phyloP scores from a whole-genome alignment of 2,113 vertebrate species.

The Ellobius talpinus region DNA sequence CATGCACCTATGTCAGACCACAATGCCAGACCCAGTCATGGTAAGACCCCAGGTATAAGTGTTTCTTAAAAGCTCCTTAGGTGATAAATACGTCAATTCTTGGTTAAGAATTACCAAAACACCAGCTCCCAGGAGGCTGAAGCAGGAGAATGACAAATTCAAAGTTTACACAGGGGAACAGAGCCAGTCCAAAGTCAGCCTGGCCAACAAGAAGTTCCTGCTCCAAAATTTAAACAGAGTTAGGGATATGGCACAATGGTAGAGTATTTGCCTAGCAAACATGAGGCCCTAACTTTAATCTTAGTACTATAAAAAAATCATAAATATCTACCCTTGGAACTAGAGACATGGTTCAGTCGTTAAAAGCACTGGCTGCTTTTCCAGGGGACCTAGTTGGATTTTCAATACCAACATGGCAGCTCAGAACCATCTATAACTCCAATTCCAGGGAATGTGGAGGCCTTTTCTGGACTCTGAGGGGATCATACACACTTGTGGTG shows the following conservation, averaged over 20 bases:
- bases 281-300: neutral
- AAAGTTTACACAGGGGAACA: neutral
- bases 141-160: neutral
- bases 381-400: neutral
- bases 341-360: neutral
- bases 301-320: neutral
- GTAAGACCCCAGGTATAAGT: neutral
- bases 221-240: neutral
- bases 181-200: neutral
- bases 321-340: neutral
- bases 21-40: neutral
- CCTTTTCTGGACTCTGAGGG: neutral
- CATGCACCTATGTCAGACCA: neutral
- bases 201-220: neutral
- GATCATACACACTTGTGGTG: neutral
- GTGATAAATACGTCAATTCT: neutral
- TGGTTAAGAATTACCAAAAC: constrained; percentile 7
- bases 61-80: neutral
- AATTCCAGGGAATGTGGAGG: neutral
- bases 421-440: neutral
- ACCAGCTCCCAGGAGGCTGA: neutral
- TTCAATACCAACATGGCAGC: neutral
- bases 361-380: neutral
- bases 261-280: neutral
- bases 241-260: neutral